Evolutionary conservation across 1,140 invertebrate genomes (phyloP).

Genomic region (Pemphigus obesinymphae): DNA sequence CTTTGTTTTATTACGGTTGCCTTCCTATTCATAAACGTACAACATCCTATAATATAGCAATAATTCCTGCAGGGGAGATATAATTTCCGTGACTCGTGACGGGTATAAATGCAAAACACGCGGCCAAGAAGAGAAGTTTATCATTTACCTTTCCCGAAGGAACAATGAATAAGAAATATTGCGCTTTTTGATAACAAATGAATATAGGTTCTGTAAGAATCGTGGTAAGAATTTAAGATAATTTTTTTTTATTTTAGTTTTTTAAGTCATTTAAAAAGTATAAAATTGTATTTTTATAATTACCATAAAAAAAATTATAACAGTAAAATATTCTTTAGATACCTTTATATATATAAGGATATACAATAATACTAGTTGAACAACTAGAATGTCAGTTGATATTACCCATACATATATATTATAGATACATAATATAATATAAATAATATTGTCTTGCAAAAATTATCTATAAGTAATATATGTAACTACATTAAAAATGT

Average conservation of each 20-base stretch:
- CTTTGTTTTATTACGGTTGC: not conserved
- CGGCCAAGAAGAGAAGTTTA: not conserved
- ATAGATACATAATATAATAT: too few relatives aligned
- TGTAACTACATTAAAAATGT: too few relatives aligned
- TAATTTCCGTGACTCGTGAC: slow-evolving; percentile 4
- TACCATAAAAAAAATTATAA: not conserved
- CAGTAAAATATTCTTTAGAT: too few relatives aligned
- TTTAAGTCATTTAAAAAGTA: not conserved
- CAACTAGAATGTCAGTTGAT: too few relatives aligned
- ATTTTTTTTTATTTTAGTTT: slow-evolving; percentile 6
- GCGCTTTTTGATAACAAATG: not conserved
- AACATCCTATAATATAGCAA: not conserved
- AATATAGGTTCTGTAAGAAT: too few relatives aligned
- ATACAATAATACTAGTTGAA: too few relatives aligned
- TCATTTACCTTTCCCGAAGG: slow-evolving; percentile 18
- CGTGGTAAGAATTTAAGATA: not conserved
- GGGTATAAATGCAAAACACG: slow-evolving; percentile 18
- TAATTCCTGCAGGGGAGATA: not conserved
- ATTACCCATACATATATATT: too few relatives aligned
- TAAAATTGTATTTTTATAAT: not conserved
- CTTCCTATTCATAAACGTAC: not conserved
- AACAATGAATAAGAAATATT: slow-evolving; percentile 28
- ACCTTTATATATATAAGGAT: too few relatives aligned
- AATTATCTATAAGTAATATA: too few relatives aligned
- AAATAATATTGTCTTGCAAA: too few relatives aligned